Conservation (phyloP, 2,113 vertebrate species). For the Geococcyx californianus region DNA sequence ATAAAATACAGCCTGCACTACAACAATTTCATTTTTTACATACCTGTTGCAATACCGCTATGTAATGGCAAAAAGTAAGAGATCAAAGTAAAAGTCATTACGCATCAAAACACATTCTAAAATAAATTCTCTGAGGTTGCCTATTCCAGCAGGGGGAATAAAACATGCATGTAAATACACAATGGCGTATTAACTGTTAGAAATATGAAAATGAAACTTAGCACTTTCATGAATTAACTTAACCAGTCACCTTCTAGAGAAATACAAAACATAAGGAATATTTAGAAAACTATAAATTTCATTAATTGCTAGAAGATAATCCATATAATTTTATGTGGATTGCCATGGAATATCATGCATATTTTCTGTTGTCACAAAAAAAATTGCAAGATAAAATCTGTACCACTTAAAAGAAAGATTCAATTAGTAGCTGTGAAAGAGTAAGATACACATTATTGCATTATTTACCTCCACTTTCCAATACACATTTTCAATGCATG, state of each 20-base stretch:
- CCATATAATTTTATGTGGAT: neutral
- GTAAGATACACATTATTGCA: neutral
- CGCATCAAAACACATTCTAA: neutral
- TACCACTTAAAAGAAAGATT: neutral
- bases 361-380: neutral
- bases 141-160: neutral
- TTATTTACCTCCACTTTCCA: neutral
- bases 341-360: neutral
- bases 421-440: neutral
- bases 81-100: neutral
- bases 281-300: neutral
- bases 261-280: neutral
- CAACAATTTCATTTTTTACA: neutral
- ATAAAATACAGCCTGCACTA: neutral
- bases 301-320: neutral
- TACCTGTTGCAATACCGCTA: neutral
- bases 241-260: neutral
- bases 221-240: neutral
- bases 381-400: neutral
- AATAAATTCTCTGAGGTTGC: neutral
- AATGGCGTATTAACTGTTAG: neutral
- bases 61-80: neutral
- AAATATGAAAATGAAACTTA: neutral
- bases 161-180: neutral
- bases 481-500: neutral